Conservation (phyloP, 2,797 vertebrate species). For the Urosaurus nigricauda region DNA sequence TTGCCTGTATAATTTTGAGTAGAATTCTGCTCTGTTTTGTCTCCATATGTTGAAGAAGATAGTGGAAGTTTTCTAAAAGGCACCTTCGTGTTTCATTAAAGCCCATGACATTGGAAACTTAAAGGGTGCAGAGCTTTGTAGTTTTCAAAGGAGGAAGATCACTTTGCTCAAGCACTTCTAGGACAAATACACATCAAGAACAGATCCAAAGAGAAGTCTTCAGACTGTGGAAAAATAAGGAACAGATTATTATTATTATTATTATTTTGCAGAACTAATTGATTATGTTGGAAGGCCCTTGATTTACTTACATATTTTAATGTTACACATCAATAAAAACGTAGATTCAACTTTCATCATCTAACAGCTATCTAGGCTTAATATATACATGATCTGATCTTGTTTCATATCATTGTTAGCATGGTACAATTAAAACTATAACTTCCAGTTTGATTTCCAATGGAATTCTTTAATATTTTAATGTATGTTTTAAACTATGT, state of each 20-base stretch:
- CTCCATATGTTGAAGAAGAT: slow-evolving; percentile 2
- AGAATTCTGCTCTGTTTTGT: not conserved
- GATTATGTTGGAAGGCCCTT: not conserved
- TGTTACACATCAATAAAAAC: not conserved
- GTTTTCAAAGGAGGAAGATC: not conserved
- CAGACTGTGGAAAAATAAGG: not conserved
- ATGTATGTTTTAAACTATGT: no score
- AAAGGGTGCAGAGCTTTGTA: not conserved
- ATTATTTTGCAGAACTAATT: not conserved
- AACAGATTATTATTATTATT: not conserved
- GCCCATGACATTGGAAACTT: not conserved
- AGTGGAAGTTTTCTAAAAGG: not conserved
- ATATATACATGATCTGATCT: not conserved
- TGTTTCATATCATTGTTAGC: not conserved
- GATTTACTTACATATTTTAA: not conserved
- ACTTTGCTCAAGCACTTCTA: not conserved
- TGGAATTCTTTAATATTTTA: no score
- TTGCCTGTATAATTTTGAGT: not conserved
- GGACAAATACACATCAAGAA: not conserved
- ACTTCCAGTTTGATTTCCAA: not conserved
- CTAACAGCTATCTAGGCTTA: not conserved
- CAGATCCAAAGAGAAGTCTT: not conserved
- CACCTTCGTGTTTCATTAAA: not conserved
- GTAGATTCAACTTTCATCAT: not conserved
- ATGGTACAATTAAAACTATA: not conserved